phyloP scores from a whole-genome alignment of 2,888 invertebrate genomes.

The Osedax fenrisi region DNA sequence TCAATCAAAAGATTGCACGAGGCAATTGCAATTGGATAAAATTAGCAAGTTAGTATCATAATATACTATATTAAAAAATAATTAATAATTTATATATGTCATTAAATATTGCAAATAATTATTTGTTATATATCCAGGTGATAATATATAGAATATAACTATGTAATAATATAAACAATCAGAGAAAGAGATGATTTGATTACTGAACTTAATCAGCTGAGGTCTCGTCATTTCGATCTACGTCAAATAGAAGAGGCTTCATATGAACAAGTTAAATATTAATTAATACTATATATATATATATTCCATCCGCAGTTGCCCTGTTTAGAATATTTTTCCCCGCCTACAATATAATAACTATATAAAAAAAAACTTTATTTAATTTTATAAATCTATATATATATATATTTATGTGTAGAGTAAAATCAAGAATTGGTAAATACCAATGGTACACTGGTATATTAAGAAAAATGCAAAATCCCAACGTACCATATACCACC shows the following conservation, averaged over 20 bases:
- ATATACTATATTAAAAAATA: not conserved
- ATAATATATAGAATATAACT: too few species aligned
- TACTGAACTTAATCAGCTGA: slow-evolving; percentile 41
- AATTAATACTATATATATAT: slow-evolving; percentile 33
- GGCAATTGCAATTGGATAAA: slow-evolving; percentile 39
- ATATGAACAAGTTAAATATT: slow-evolving; percentile 45
- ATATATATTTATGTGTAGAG: too few species aligned
- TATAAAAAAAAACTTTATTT: too few species aligned
- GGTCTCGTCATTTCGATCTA: slow-evolving; percentile 41
- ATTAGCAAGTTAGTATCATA: slow-evolving; percentile 39
- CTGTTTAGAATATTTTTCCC: too few species aligned
- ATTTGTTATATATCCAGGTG: not conserved
- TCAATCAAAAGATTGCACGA: slow-evolving; percentile 28
- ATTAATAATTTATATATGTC: not conserved
- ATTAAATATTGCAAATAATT: not conserved
- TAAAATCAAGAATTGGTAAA: too few species aligned
- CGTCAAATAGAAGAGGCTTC: slow-evolving; percentile 45
- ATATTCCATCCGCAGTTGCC: too few species aligned
- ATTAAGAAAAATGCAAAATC: too few species aligned
- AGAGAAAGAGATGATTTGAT: slow-evolving; percentile 46
- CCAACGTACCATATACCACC: too few species aligned
- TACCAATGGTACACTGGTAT: too few species aligned
- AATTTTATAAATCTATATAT: too few species aligned
- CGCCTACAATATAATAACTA: too few species aligned
- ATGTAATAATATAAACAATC: not conserved